phyloP scores from a whole-genome alignment of 1,140 invertebrate species.

The Megathymus violae region DNA sequence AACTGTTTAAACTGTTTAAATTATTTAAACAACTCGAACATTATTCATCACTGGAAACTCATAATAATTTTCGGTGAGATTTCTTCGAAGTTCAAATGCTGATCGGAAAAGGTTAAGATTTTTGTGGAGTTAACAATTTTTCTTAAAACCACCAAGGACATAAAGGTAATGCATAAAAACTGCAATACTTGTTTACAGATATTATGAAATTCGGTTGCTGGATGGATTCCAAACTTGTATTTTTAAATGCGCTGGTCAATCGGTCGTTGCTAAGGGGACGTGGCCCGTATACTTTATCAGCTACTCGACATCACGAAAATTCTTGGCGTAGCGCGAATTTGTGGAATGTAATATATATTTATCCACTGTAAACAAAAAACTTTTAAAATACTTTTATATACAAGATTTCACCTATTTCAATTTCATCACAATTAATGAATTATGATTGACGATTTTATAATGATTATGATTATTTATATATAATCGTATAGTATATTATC shows the following conservation, averaged over 20 bases:
- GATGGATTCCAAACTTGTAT: constrained; percentile 42
- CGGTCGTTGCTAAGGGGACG: constrained; percentile 27
- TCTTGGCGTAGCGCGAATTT: constrained; percentile 26
- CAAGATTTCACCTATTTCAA: constrained; percentile 1
- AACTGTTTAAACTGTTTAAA: too few relatives aligned
- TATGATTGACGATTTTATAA: too few relatives aligned
- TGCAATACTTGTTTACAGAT: background rate
- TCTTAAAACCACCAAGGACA: too few relatives aligned
- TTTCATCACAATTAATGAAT: background rate
- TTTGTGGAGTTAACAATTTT: too few relatives aligned
- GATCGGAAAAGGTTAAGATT: too few relatives aligned
- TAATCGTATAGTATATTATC: too few relatives aligned
- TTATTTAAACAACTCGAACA: too few relatives aligned
- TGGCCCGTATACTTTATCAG: constrained; percentile 7
- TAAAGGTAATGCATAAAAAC: background rate
- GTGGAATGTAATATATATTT: constrained; percentile 5
- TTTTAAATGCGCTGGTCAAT: constrained; percentile 37
- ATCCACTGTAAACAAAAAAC: constrained; percentile 30
- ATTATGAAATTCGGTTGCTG: constrained; percentile 36
- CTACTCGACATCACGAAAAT: constrained; percentile 30
- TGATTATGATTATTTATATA: too few relatives aligned
- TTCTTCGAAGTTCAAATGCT: too few relatives aligned
- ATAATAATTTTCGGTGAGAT: too few relatives aligned
- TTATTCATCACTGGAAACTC: too few relatives aligned
- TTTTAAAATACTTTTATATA: constrained; percentile 16